Base-by-base conservation (phyloP, 2,888 invertebrate genomes). In the Anarsia innoxiella region DNA sequence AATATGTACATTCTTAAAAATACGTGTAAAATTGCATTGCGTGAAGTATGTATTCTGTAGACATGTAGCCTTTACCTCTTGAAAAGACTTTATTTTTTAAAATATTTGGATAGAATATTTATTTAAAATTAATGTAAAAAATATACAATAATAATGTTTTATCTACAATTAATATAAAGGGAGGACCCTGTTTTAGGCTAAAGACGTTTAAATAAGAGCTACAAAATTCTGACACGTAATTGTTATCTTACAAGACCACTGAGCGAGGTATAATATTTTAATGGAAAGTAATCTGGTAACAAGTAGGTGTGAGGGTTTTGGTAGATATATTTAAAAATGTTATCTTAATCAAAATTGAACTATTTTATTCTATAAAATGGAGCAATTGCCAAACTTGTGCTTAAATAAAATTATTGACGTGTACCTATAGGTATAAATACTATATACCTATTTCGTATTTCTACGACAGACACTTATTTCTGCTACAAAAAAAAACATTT, bases 41-140 rank as follows among this genome's bases (percentile, higher is more conserved):
- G 63, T 67, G 64, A 56, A 51, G 45, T 46, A 41, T 54, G n/a
- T 56, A 53, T 38, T 53, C 23, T 13, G 46, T 54, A 46, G 40
- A 53, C 6, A 14, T 29, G n/a, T 9, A 4, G 48, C 42, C 44
- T 58, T 53, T 42, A 53, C 57, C 47, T 55, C 53, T 41, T 62
- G 65, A 66, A 66, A 62, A 59, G 63, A 70, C 67, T 72, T 61
- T 66, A 61, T 53, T 48, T 56, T 47, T 49, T 43, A 60, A 69
- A 61, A 70, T 76, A 74, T 77, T 79, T 77, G 77, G 76, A 76
- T 74, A 76, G 56, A 66, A 56, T 59, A 71, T 59, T n/a, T n/a
- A n/a, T n/a, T n/a, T 67, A 51, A 56, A 65, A 61, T 59, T 52
- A 48, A 47, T 46, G 45, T 51, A 55, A 51, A 53, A 59, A 56